Base-by-base conservation (phyloP, 1,140 invertebrate genomes). In the Armadillidium nasatum region DNA sequence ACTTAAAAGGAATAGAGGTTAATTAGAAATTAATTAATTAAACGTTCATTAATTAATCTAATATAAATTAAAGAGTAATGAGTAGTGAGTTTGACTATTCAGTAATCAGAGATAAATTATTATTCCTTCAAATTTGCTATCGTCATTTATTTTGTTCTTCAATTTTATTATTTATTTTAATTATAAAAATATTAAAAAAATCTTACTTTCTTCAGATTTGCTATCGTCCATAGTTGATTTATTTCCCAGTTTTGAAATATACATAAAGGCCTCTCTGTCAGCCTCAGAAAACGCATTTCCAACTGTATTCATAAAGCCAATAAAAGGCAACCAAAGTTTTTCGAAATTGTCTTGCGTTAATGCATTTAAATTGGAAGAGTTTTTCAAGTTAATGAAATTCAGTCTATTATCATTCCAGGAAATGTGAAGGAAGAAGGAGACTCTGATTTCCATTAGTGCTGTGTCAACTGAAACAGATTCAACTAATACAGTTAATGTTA, bases 261-360 rank as follows among this genome's bases (percentile, higher is more conserved):
- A 74, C 79, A 80, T 77, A 22, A 76, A 77, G n/a, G 79, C 76
- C 33, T 80, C 76, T 72, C 72, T 23, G 79, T 80, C 79, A 44
- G 79, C 74, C 60, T 75, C 66, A 6, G 79, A 77, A 76, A 77
- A 77, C 75, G 77, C 75, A 73, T 76, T 80, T 13, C 79, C 79
- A 67, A 77, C 77, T 0, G 79, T 80, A 76, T 80, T 80, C 33
- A 76, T 80, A 71, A 80, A 80, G 73, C 77, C 79, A n/a, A 80
- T 75, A 33, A 80, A 75, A 0, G 79, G 79, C 50, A 77, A 73
- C 79, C 79, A 80, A 11, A 80, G 21, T 45, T 73, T 19, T 43
- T 76, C 67, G 68, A 80, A 75, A 21, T 68, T 80, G 15, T 80
- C 79, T 50, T 80, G 74, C n/a, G 76, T 76, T 19, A 80, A 70